Evolutionary conservation across 35 echinoderm and acorn worm genomes (phyloP), one percentile per base, ranked within the genome.

Genomic region (Apostichopus californicus): DNA sequence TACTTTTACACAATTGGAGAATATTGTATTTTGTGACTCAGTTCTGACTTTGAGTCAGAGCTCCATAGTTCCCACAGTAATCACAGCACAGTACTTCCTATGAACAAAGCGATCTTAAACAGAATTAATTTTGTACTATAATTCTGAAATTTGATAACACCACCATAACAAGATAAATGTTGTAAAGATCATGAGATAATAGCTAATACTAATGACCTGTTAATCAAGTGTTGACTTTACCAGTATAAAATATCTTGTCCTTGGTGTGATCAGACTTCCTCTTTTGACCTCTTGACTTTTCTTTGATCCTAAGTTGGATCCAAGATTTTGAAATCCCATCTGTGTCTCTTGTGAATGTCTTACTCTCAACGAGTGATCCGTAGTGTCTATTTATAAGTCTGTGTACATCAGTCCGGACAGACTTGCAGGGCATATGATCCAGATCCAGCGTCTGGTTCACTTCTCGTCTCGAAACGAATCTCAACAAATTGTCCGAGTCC

Each of bases 301-400:
- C 83, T 59, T 92, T 94, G 22, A 87, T 57, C 17, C 85, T 87
- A 15, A 87, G 57, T 70, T 87, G 85, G 57, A 87, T 87, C 12
- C 11, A 24, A 17, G 54, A 63, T 25, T 46, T 65, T 28, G 17
- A 8, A 5, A n/a, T 46, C 15, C 85, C 86, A 14, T 57, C 4
- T n/a, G 22, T 71, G 1, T 71, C 73, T 68, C 13, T 84, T 7
- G 20, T 73, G 90, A 94, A 97, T 18, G 96, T 95, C 89, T 97
- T 97, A 22, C 77, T 97, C 56, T 95, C 94, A 75, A 97, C n/a
- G 54, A 97, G 81, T 22, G 94, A 78, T 26, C 96, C 96, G 89
- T 80, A 97, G 55, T 97, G 94, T 87, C 93, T 93, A 14, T 92
- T 88, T 25, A 97, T 79, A 68, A 95, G 56, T 79, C 92, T 80